Base-by-base conservation (phyloP, 1,140 invertebrate genomes). In the Wasmannia auropunctata region DNA sequence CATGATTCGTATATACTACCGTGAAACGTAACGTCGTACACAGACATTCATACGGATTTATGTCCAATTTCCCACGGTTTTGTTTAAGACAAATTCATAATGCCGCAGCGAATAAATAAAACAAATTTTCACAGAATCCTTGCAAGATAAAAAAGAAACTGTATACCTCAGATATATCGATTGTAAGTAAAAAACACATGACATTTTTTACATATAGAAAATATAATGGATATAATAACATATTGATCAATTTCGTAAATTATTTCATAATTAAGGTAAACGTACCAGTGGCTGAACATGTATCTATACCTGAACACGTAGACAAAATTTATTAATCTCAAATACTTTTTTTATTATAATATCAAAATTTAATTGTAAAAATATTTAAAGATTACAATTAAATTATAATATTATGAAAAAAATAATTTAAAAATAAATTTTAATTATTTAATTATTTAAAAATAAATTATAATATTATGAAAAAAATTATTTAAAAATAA, bases 61-160 rank as follows among this genome's bases (percentile, higher is more conserved):
- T 79, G n/a, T 67, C 16, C 11, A 58, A 60, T 28, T 83, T 34
- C 28, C 8, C 25, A 65, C 31, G 10, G 16, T 6, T n/a, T 22
- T 34, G n/a, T 22, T 72, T 10, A 28, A 19, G 10, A 79, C 25
- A 54, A 54, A 4, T 37, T 40, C n/a, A 28, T 43, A 58, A 34
- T 31, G 34, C 3, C 31, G 37, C n/a, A 5, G 7, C 14, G 1
- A 31, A 31, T 22, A 10, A 81, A 43, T 46, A 74, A 83, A 74
- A 81, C n/a, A 62, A 28, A 14, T 3, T 56, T 49, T 49, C n/a
- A 31, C 7, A 40, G 8, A 31, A 62, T 77, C n/a, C 63, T 58
- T 25, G 6, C 8, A 46, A 46, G n/a, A 51, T 56, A 70, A 75
- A 75, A 62, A 75, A 75, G 80, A 84, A 84, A 84, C 80, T 40